Evolutionary conservation across 2,113 vertebrate genomes (phyloP).

Genomic region (Perccottus glenii): DNA sequence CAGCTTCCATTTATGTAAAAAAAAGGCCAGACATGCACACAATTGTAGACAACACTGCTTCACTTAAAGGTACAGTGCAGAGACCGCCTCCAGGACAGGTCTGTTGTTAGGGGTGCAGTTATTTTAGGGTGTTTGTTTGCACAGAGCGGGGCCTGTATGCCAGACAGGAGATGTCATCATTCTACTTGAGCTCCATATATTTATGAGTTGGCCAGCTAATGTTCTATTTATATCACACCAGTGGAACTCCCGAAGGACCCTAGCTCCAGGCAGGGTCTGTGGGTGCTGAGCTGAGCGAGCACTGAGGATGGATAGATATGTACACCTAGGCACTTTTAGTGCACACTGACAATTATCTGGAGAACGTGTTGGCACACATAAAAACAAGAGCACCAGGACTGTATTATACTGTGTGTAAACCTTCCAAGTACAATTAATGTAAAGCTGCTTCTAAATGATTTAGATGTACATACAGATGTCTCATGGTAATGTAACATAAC

Average conservation of each 20-base stretch:
- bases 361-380: not conserved
- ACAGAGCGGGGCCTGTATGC: slow-evolving; percentile 45
- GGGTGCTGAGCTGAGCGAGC: slow-evolving; percentile 51
- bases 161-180: slow-evolving; percentile 74
- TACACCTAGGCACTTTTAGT: slow-evolving; percentile 36
- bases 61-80: slow-evolving; percentile 28
- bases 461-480: not conserved
- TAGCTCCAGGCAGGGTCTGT: slow-evolving; percentile 62
- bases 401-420: too few species aligned
- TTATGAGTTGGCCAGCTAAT: slow-evolving; percentile 72
- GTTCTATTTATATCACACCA: slow-evolving; percentile 76
- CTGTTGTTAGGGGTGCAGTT: slow-evolving; percentile 42
- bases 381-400: not conserved
- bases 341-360: slow-evolving; percentile 4
- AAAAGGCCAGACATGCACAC: not conserved
- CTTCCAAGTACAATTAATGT: too few species aligned
- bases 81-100: slow-evolving; percentile 27
- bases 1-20: not conserved
- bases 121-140: slow-evolving; percentile 66
- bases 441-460: not conserved
- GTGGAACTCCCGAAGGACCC: slow-evolving; percentile 65
- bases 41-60: slow-evolving; percentile 12
- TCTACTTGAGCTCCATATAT: slow-evolving; percentile 65
- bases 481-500: not conserved
- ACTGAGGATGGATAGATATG: slow-evolving; percentile 44